Evolutionary conservation across 2,797 vertebrate species (phyloP).

Genomic region (Brotula barbata): DNA sequence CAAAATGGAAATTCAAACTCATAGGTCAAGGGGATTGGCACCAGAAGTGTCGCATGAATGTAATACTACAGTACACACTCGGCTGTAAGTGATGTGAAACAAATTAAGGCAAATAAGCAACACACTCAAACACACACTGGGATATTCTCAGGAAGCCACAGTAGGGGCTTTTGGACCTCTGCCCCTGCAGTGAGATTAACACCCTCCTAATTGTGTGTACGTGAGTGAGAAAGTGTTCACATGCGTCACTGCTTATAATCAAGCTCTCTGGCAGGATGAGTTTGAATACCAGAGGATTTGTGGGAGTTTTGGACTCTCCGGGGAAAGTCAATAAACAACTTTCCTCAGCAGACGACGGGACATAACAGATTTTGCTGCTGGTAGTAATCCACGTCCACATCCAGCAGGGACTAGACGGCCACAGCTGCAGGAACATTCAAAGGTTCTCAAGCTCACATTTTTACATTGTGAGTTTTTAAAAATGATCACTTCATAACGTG

Average conservation of each 20-base stretch:
- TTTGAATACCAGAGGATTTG: slow-evolving; percentile 62
- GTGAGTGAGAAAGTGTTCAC: slow-evolving; percentile 58
- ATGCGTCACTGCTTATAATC: slow-evolving; percentile 60
- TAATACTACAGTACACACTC: neutral
- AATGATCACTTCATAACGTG: neutral
- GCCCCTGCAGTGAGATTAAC: slow-evolving; percentile 47
- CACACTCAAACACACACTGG: slow-evolving; percentile 8
- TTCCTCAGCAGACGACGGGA: slow-evolving; percentile 25
- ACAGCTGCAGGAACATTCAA: neutral
- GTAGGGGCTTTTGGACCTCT: slow-evolving; percentile 28
- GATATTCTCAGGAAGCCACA: slow-evolving; percentile 15
- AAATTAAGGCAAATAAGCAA: slow-evolving; percentile 3
- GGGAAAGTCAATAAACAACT: slow-evolving; percentile 61
- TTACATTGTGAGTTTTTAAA: neutral
- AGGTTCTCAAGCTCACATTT: too few species aligned
- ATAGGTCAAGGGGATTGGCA: slow-evolving; percentile 15
- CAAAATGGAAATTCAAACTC: slow-evolving; percentile 46
- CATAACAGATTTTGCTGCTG: slow-evolving; percentile 16
- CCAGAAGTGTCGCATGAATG: slow-evolving; percentile 14
- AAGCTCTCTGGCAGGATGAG: slow-evolving; percentile 44
- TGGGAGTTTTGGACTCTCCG: slow-evolving; percentile 37
- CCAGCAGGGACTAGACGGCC: slow-evolving; percentile 1
- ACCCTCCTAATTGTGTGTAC: slow-evolving; percentile 58
- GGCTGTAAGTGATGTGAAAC: slow-evolving; percentile 8
- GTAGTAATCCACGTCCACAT: slow-evolving; percentile 9